phyloP scores from a whole-genome alignment of 2,888 invertebrate genomes.

The Pheosia gnoma region DNA sequence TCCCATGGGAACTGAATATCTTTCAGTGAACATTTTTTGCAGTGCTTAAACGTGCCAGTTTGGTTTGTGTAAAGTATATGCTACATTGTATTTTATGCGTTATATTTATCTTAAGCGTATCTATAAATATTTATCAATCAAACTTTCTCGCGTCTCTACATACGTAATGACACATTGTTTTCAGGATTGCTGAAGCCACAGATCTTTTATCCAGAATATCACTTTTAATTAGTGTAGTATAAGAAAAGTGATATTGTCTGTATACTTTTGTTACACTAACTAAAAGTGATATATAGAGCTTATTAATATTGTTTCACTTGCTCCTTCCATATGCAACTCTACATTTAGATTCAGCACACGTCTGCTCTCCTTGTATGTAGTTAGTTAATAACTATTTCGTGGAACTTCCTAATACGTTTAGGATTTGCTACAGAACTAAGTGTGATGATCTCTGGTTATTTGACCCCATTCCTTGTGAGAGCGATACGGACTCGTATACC shows the following conservation, averaged over 20 bases:
- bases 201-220: no score
- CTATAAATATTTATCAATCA: no score
- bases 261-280: no score
- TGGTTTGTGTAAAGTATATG: not conserved
- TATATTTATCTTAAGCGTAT: no score
- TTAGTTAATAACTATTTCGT: not conserved
- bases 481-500: not conserved
- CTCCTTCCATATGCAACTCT: not conserved
- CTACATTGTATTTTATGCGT: not conserved
- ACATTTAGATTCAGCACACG: not conserved
- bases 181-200: no score
- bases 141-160: no score
- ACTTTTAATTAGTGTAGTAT: no score
- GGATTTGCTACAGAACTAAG: not conserved
- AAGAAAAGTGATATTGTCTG: no score
- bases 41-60: not conserved
- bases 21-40: not conserved
- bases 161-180: no score
- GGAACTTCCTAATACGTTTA: not conserved
- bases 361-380: not conserved
- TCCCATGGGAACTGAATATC: not conserved
- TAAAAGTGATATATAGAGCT: no score
- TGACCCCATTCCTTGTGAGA: not conserved
- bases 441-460: not conserved
- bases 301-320: not conserved